Conservation (phyloP, 2,797 vertebrate genomes). For the Onychomys torridus region DNA sequence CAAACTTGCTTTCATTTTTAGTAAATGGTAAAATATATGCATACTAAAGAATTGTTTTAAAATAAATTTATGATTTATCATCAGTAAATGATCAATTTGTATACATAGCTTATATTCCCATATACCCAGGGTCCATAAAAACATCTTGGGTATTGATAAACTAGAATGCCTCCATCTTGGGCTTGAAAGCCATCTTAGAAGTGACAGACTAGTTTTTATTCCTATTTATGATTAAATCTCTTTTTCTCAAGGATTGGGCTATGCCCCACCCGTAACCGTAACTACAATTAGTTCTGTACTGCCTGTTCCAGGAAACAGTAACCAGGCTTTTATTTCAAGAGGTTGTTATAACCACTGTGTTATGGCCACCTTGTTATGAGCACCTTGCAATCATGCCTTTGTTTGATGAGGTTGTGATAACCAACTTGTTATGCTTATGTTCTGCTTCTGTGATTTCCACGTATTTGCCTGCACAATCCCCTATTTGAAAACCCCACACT, state of each 20-base stretch:
- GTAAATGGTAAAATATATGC: not conserved
- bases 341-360: not conserved
- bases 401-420: not conserved
- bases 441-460: not conserved
- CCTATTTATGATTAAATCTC: not conserved
- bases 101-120: not conserved
- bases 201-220: not conserved
- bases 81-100: not conserved
- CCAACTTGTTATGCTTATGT: not conserved
- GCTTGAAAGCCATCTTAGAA: not conserved
- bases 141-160: not conserved
- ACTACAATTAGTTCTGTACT: not conserved
- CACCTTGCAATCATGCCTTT: not conserved
- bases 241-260: not conserved
- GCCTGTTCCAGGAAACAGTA: not conserved
- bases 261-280: not conserved
- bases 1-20: not conserved
- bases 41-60: not conserved
- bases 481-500: not conserved
- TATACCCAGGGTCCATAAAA: not conserved
- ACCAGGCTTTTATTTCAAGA: not conserved
- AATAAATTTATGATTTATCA: not conserved
- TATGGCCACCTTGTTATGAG: not conserved
- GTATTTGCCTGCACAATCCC: not conserved
- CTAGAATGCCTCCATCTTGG: not conserved